Base-by-base conservation (phyloP, 2,888 invertebrate genomes). In the Byasa hedistus region DNA sequence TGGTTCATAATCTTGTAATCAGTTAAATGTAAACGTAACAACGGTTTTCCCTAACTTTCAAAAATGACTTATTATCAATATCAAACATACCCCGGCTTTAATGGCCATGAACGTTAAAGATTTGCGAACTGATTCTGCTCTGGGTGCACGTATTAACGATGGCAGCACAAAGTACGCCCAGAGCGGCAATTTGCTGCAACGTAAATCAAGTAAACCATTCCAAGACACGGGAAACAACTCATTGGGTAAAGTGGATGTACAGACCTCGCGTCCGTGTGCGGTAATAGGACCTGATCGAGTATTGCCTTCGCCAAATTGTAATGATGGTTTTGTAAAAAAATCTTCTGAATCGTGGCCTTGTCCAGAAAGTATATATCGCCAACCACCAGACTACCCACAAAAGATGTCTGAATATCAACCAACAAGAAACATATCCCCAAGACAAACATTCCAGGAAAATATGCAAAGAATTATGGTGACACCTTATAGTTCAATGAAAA, bases 361-460 rank as follows among this genome's bases (percentile, higher is more conserved):
- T 68, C 71, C 79, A 57, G 87, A 89, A 64, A 81, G 74, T 65
- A 55, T 77, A 54, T 88, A 87, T 73, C 82, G 82, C 60, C 83
- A 84, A 57, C 84, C 84, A 69, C 85, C 88, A 58, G 89, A 91
- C 63, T 87, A 89, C 75, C 82, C 86, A 58, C 83, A 79, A 69
- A 91, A 89, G 72, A 72, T 84, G 68, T 66, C 78, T 27, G 85
- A 79, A 62, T 87, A 84, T 74, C 85, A 85, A 68, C 86, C 86
- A 63, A 76, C 83, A 68, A 83, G 89, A 79, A 91, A 92, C 82
- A 92, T 92, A 84, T 92, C 92, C 73, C 92, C 92, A 51, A 83
- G 92, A 82, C 91, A 91, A 82, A 92, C 92, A 82, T 92, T 87
- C 83, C 92, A 92, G 81, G 92, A 92, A 77, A 91, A 92, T 69